These are phyloP conservation scores for Corella eumyota DNA, from an alignment of 23 tunicate genomes.

Conservation along the genomic window DNA sequence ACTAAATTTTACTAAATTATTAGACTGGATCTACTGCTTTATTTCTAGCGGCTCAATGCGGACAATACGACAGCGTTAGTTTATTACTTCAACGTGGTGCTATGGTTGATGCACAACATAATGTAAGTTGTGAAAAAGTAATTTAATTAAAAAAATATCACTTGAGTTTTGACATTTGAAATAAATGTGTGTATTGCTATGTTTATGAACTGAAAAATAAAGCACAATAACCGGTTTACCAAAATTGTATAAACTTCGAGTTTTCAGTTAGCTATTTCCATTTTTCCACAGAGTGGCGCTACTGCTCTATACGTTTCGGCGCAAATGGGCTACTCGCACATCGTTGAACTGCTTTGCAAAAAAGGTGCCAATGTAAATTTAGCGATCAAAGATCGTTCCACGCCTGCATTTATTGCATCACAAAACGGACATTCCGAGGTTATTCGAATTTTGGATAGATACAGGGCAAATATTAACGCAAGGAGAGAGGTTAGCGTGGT, in stretches of 20 bases:
- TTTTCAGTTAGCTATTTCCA: not conserved
- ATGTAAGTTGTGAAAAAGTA: constrained; percentile 16
- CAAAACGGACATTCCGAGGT: constrained; percentile 56
- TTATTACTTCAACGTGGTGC: constrained; percentile 27
- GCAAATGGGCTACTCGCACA: constrained; percentile 33
- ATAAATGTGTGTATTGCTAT: too few relatives aligned
- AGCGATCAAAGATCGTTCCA: constrained; percentile 25
- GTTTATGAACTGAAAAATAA: not conserved
- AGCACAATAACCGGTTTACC: not conserved
- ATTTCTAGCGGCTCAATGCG: constrained; percentile 60
- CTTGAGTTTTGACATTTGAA: not conserved
- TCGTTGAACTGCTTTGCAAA: constrained; percentile 28
- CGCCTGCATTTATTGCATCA: constrained; percentile 61
- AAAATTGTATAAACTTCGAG: not conserved
- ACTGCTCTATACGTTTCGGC: constrained; percentile 47
- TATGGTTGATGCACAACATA: constrained; percentile 23
- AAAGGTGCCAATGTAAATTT: constrained; percentile 42
- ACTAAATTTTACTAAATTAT: too few relatives aligned
- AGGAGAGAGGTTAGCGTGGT: constrained; percentile 47
- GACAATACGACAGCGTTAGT: constrained; percentile 24
- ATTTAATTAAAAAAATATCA: not conserved
- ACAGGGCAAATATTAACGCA: constrained; percentile 40
- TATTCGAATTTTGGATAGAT: constrained; percentile 18
- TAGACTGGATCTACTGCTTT: constrained; percentile 55
- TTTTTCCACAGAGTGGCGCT: constrained; percentile 34